Percentiles rank a stretch among this genome's conserved stretches.
These are phyloP conservation scores for Tromatobia lineatoria DNA, from an alignment of 2,888 invertebrate genomes.

Conservation along the genomic window DNA sequence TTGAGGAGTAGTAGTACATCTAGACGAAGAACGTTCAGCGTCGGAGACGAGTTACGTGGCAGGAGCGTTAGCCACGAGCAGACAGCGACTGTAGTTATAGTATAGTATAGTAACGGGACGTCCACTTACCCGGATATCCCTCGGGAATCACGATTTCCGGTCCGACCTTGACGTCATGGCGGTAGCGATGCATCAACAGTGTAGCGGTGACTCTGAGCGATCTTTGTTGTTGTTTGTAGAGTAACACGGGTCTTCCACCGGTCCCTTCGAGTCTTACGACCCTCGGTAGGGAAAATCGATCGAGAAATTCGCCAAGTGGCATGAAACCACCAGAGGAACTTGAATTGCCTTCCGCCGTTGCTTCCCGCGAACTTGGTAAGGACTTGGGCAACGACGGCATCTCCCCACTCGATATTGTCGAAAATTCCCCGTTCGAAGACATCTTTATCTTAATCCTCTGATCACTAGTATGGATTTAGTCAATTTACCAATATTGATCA, in stretches of 20 bases:
- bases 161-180: constrained; percentile 86
- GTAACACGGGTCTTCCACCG: constrained; percentile 84
- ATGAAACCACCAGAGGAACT: constrained; percentile 81
- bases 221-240: constrained; percentile 81
- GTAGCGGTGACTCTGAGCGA: constrained; percentile 81
- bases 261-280: constrained; percentile 84
- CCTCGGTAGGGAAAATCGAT: constrained; percentile 85
- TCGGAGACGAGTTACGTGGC: constrained; percentile 46
- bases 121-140: constrained; percentile 85
- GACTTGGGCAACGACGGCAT: constrained; percentile 81
- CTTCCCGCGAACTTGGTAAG: constrained; percentile 82
- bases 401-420: constrained; percentile 83
- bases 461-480: not conserved
- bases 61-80: constrained; percentile 19
- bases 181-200: constrained; percentile 86
- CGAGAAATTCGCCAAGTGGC: constrained; percentile 84
- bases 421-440: constrained; percentile 84
- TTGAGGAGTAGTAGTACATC: constrained; percentile 40
- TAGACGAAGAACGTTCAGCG: constrained; percentile 34
- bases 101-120: constrained; percentile 58
- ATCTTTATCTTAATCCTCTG: constrained; percentile 67
- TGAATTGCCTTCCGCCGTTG: constrained; percentile 82
- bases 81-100: constrained; percentile 31
- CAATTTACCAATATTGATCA: not conserved
- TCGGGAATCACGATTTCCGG: constrained; percentile 86